A percentile compares a stretch with the other conserved stretches of the same genome.
Conservation (phyloP, 2,113 vertebrate species). For the Lasiurus borealis region DNA sequence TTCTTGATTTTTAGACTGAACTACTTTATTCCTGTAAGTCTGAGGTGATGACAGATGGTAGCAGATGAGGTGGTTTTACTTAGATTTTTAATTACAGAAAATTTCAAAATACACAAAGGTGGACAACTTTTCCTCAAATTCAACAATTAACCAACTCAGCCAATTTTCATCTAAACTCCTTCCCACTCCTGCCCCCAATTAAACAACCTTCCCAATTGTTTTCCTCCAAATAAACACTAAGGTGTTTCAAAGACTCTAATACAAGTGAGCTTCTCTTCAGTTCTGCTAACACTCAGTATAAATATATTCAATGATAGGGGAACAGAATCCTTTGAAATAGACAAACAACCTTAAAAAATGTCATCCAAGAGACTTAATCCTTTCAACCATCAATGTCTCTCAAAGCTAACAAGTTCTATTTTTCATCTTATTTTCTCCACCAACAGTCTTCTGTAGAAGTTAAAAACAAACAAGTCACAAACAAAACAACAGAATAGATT, state of each 20-base stretch:
- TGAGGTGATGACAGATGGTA: not conserved
- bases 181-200: not conserved
- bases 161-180: not conserved
- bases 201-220: slow-evolving; percentile 15
- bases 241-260: not conserved
- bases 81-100: slow-evolving; percentile 22
- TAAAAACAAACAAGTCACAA: slow-evolving; percentile 20
- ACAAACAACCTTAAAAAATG: slow-evolving; percentile 22
- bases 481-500: not conserved
- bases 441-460: not conserved
- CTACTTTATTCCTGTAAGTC: not conserved
- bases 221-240: slow-evolving; percentile 28
- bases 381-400: slow-evolving; percentile 1
- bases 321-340: not conserved
- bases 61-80: not conserved
- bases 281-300: not conserved
- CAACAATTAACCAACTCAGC: slow-evolving; percentile 48
- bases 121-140: not conserved
- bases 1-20: slow-evolving; percentile 54
- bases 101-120: not conserved
- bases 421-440: slow-evolving; percentile 31
- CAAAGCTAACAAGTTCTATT: not conserved
- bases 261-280: not conserved
- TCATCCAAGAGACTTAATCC: not conserved
- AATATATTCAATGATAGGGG: not conserved